These are phyloP conservation scores for Pedionomus torquatus DNA, from an alignment of 2,113 vertebrate species.

Conservation along the genomic window DNA sequence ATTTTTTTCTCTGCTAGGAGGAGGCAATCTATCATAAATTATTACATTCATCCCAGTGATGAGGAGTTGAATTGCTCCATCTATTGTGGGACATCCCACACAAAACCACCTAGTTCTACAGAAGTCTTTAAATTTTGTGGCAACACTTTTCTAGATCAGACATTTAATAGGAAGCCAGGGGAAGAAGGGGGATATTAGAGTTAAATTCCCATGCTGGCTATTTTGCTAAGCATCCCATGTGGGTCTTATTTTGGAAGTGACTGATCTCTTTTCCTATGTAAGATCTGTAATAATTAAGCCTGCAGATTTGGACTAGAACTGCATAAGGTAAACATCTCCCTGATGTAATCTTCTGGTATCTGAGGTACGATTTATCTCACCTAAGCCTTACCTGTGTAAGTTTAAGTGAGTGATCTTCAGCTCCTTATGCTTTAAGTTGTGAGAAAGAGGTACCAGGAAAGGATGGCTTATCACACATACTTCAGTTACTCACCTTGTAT, in stretches of 20 bases:
- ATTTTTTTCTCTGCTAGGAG: neutral
- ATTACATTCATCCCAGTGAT: neutral
- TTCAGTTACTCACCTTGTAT: neutral
- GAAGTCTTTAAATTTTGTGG: neutral
- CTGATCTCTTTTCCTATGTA: neutral
- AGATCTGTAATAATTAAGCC: neutral
- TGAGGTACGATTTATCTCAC: neutral
- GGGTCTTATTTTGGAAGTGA: neutral
- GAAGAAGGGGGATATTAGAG: neutral
- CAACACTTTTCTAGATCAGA: neutral
- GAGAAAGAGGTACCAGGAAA: neutral
- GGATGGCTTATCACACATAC: neutral
- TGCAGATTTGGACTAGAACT: neutral
- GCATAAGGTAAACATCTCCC: neutral
- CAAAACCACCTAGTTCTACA: neutral
- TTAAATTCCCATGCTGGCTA: neutral
- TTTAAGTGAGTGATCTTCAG: neutral
- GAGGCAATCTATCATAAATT: neutral
- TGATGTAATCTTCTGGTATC: neutral
- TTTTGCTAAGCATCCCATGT: neutral
- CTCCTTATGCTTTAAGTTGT: neutral
- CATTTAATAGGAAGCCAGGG: neutral
- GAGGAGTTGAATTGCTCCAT: neutral
- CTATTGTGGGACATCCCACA: neutral
- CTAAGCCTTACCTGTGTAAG: neutral